Evolutionary conservation across 2,797 vertebrate species (phyloP), one percentile per base, ranked within the genome.

Genomic region (Alcedo quadribrachys): DNA sequence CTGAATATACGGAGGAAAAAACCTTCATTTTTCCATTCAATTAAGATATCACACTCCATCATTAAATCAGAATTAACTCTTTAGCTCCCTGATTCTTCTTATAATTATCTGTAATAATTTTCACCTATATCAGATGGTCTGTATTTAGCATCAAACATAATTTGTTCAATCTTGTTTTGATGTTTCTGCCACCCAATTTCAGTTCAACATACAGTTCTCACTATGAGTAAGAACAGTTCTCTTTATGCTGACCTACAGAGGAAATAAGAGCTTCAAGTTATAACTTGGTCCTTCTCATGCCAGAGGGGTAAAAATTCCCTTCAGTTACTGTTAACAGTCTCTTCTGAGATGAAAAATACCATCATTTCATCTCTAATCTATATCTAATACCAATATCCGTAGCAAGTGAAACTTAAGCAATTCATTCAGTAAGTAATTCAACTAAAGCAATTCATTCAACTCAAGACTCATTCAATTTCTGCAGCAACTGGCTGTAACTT

Each of bases 381-480:
- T 74, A 81, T 42, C 51, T 62, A 78, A 18, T 82, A 71, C 54
- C 55, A 75, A 13, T 68, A 81, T 45, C 73, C 63, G 32, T 61
- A 92, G 50, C 67, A 91, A 85, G 42, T 53, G 50, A 57, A 93
- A 88, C 30, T 61, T 74, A 50, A 80, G 51, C 37, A 87, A 87
- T 81, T 89, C 10, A 76, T 78, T 89, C 82, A 89, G 48, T 37
- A 81, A 69, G 42, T 63, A 86, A 79, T 82, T 87, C 13, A 87
- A 55, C 75, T 63, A 50, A 73, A 82, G 45, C 17, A 86, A 90
- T 88, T 78, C 1, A 66, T 92, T 84, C 70, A 80, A 33, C 37
- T 63, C 75, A 81, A 77, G 65, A 67, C 28, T 84, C 46, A 77
- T 84, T 85, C 53, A 81, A 75, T 91, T 91, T 80, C 66, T 92